Percentiles rank a stretch among this genome's conserved stretches.
phyloP scores from a whole-genome alignment of 2,797 vertebrate genomes.

The Meriones psammophilus region DNA sequence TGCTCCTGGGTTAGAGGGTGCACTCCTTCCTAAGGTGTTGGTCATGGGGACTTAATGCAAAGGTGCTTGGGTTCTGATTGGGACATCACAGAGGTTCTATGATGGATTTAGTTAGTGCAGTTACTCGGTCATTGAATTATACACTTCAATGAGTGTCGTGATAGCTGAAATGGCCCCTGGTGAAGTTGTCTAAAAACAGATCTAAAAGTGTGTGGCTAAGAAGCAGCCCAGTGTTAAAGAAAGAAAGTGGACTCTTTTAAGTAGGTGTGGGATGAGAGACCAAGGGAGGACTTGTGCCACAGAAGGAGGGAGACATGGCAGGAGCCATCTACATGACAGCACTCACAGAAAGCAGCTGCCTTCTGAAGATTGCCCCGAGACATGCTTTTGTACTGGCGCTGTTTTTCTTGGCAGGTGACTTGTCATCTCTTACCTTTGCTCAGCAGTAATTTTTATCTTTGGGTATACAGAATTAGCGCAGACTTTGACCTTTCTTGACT shows the following conservation, averaged over 20 bases:
- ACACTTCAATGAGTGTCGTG: background rate
- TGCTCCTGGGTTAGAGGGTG: background rate
- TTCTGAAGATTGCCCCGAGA: background rate
- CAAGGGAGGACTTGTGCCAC: background rate
- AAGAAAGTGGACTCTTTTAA: background rate
- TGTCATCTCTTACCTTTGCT: background rate
- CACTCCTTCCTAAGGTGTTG: background rate
- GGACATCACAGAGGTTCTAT: too few species aligned
- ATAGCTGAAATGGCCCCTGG: background rate
- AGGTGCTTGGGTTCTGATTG: background rate
- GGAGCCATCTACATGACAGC: background rate
- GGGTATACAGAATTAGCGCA: background rate
- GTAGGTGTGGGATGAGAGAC: background rate
- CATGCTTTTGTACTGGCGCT: background rate
- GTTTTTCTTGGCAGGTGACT: background rate
- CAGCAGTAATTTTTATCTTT: background rate
- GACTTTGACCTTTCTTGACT: background rate
- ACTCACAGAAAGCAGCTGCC: background rate
- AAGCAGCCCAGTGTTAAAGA: background rate
- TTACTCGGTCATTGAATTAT: background rate
- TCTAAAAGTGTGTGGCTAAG: background rate
- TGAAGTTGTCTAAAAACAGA: background rate
- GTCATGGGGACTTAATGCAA: background rate
- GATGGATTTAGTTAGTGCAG: background rate
- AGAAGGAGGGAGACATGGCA: background rate